Percentiles rank a stretch among this genome's conserved stretches.
Conservation (phyloP, 1,140 invertebrate genomes). For the Bombus waltoni region DNA sequence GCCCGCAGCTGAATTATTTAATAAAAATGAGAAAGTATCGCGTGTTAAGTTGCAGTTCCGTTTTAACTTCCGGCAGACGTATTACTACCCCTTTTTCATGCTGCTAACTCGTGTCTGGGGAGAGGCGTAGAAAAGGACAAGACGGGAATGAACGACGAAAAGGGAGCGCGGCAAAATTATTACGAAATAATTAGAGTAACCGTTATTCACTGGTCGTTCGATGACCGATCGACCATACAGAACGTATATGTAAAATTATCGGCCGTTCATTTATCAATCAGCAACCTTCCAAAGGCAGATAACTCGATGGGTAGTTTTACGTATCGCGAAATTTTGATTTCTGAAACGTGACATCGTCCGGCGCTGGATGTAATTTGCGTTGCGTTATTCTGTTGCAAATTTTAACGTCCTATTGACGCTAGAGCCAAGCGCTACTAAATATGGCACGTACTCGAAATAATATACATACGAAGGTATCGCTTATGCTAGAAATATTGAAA, state of each 20-base stretch:
- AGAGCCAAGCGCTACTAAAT: no score
- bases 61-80: conserved; percentile 30
- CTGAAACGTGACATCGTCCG: background rate
- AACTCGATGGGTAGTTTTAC: background rate
- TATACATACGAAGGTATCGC: background rate
- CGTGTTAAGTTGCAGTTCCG: conserved; percentile 41
- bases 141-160: background rate
- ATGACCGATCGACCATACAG: conserved; percentile 1
- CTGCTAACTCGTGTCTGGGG: background rate
- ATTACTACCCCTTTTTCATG: conserved; percentile 7
- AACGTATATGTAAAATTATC: background rate
- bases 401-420: background rate
- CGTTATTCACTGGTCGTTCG: conserved; percentile 4
- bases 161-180: background rate
- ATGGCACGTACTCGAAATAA: no score
- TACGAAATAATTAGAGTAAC: conserved; percentile 8
- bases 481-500: background rate
- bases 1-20: conserved; percentile 32
- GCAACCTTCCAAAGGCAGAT: background rate
- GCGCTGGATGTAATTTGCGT: no score
- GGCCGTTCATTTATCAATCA: background rate
- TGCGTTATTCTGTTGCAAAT: background rate
- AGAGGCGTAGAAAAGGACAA: background rate
- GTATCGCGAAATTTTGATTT: background rate
- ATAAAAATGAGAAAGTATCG: conserved; percentile 39